Evolutionary conservation across 53 echinoderm and acorn worm genomes (phyloP).

Genomic region (Luidia sarsii): DNA sequence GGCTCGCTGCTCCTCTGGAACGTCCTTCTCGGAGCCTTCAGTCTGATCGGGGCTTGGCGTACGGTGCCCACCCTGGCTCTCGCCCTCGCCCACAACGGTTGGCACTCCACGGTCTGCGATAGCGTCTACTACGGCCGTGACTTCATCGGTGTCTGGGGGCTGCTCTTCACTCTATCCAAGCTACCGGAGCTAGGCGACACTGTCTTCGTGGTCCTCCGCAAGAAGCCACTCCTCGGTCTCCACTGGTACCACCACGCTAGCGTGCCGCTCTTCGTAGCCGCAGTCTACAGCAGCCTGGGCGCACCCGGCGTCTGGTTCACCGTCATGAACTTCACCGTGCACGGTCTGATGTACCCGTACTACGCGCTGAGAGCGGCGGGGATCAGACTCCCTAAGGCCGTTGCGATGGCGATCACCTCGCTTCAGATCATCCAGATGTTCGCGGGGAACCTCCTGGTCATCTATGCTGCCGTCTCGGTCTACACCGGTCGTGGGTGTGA

Average conservation of each 20-base stretch:
- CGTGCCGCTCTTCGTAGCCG: slow-evolving; percentile 75
- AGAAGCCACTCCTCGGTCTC: slow-evolving; percentile 86
- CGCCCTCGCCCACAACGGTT: slow-evolving; percentile 55
- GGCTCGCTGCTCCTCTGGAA: slow-evolving; percentile 72
- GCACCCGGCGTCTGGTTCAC: slow-evolving; percentile 76
- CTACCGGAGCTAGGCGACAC: slow-evolving; percentile 90
- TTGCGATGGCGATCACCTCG: slow-evolving; percentile 72
- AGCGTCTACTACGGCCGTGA: slow-evolving; percentile 54
- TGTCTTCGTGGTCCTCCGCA: slow-evolving; percentile 85
- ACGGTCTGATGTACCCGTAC: slow-evolving; percentile 93
- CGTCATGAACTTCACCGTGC: slow-evolving; percentile 77
- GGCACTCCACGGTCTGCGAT: slow-evolving; percentile 61
- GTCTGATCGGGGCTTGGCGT: slow-evolving; percentile 62
- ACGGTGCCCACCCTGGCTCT: slow-evolving; percentile 40
- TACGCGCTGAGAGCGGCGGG: slow-evolving; percentile 81
- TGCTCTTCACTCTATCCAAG: slow-evolving; percentile 82
- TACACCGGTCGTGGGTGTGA: slow-evolving; percentile 60
- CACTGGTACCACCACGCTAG: slow-evolving; percentile 97
- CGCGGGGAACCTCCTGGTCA: slow-evolving; percentile 66
- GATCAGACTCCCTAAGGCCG: slow-evolving; percentile 68
- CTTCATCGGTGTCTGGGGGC: slow-evolving; percentile 73
- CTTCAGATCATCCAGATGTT: slow-evolving; percentile 88
- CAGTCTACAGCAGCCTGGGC: slow-evolving; percentile 59
- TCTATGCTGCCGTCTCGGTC: slow-evolving; percentile 64
- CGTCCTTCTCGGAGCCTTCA: slow-evolving; percentile 67